These are phyloP conservation scores for Oreonectes daqikongensis DNA, from an alignment of 2,797 vertebrate genomes.

Conservation along the genomic window DNA sequence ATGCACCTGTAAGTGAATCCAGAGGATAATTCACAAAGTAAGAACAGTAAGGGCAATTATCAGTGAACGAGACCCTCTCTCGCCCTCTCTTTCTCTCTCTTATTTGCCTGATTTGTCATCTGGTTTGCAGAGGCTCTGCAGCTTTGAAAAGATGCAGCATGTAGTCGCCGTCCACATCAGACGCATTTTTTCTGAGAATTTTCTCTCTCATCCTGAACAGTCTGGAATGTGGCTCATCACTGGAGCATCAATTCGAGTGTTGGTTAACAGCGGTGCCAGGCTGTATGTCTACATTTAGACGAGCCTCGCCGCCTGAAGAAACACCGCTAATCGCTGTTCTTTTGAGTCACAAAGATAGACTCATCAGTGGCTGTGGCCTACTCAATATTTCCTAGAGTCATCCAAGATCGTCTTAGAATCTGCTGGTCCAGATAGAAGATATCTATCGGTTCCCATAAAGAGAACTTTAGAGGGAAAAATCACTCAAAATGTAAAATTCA, in stretches of 20 bases:
- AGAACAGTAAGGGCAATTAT: neutral
- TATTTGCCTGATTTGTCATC: slow-evolving; percentile 61
- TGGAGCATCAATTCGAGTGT: slow-evolving; percentile 40
- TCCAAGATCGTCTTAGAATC: too few relatives aligned
- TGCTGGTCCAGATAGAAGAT: too few relatives aligned
- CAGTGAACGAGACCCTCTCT: neutral
- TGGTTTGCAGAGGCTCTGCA: slow-evolving; percentile 71
- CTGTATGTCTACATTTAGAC: slow-evolving; percentile 12
- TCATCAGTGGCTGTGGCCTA: slow-evolving; percentile 27
- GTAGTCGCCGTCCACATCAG: slow-evolving; percentile 73
- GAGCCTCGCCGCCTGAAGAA: slow-evolving; percentile 29
- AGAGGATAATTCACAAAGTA: neutral
- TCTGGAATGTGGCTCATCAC: slow-evolving; percentile 62
- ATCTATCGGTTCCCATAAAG: too few relatives aligned
- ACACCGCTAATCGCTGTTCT: slow-evolving; percentile 36
- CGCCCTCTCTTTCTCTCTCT: slow-evolving; percentile 46
- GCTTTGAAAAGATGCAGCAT: slow-evolving; percentile 68
- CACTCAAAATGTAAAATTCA: too few relatives aligned
- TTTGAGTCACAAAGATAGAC: slow-evolving; percentile 33
- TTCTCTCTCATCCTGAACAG: slow-evolving; percentile 68
- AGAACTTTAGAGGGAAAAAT: too few relatives aligned
- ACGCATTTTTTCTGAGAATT: slow-evolving; percentile 61
- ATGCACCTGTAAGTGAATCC: slow-evolving; percentile 3
- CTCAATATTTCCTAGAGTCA: slow-evolving; percentile 12
- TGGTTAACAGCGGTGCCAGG: slow-evolving; percentile 16